These are phyloP conservation scores for Acleris emargana DNA, from an alignment of 2,888 invertebrate species.

Conservation along the genomic window DNA sequence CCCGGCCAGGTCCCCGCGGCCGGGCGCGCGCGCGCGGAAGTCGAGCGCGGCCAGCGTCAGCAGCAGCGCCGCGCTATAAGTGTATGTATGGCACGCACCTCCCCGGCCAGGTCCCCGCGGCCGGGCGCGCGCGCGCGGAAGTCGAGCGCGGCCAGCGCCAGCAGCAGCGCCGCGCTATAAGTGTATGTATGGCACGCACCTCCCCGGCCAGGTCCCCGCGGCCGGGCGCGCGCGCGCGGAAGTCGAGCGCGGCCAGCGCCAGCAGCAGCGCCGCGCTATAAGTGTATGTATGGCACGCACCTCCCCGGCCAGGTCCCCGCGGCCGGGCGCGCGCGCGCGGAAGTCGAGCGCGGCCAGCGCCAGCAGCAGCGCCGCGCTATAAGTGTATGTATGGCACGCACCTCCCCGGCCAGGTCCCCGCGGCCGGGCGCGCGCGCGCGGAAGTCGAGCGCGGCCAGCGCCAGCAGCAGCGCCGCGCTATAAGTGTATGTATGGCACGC, in stretches of 20 bases:
- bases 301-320: constrained; percentile 12
- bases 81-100: constrained; percentile 12
- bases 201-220: constrained; percentile 10
- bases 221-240: constrained; percentile 39
- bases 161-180: constrained; percentile 41
- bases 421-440: constrained; percentile 9
- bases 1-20: constrained; percentile 1
- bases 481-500: no score
- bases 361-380: constrained; percentile 41
- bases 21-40: constrained; percentile 45
- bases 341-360: constrained; percentile 65
- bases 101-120: constrained; percentile 5
- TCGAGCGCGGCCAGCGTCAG: constrained; percentile 61
- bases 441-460: constrained; percentile 65
- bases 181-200: constrained; percentile 5
- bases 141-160: constrained; percentile 61
- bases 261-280: constrained; percentile 42
- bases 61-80: constrained; percentile 40
- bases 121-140: constrained; percentile 44
- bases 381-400: background rate
- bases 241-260: constrained; percentile 62
- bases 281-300: constrained; percentile 1
- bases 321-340: constrained; percentile 19
- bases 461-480: constrained; percentile 41
- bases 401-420: constrained; percentile 15